Conservation (phyloP, 2,113 vertebrate species). For the Larimichthys crocea region DNA sequence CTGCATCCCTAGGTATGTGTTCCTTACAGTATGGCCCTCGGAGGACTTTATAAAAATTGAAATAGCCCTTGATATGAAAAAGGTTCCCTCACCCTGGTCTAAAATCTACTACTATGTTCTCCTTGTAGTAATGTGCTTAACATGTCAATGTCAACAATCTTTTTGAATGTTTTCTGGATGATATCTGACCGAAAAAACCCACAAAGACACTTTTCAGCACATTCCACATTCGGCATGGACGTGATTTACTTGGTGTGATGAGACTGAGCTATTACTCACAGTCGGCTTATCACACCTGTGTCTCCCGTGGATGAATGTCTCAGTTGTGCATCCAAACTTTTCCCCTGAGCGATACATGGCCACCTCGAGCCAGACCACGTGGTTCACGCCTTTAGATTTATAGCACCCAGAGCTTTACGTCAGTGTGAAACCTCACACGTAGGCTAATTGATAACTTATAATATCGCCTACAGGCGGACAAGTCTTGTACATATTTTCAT, state of each 20-base stretch:
- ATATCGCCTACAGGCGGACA: constrained; percentile 27
- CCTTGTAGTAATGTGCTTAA: neutral
- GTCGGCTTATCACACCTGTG: constrained; percentile 74
- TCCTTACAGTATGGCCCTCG: no score
- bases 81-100: no score
- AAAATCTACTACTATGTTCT: neutral
- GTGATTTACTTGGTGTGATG: constrained; percentile 57
- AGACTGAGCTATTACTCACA: constrained; percentile 54
- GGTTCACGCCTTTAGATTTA: constrained; percentile 50
- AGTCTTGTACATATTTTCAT: neutral
- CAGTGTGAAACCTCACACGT: constrained; percentile 56
- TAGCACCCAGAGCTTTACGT: constrained; percentile 2
- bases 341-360: constrained; percentile 42
- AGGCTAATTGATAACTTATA: constrained; percentile 40
- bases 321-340: constrained; percentile 54
- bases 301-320: constrained; percentile 56
- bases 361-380: constrained; percentile 50
- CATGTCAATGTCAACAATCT: neutral
- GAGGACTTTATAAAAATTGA: no score
- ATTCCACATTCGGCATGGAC: constrained; percentile 29
- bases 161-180: neutral
- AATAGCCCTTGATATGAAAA: no score
- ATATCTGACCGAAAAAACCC: constrained; percentile 10
- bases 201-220: constrained; percentile 6
- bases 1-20: no score